Conservation (phyloP, 1,140 invertebrate genomes). For the Sitobion miscanthi region DNA sequence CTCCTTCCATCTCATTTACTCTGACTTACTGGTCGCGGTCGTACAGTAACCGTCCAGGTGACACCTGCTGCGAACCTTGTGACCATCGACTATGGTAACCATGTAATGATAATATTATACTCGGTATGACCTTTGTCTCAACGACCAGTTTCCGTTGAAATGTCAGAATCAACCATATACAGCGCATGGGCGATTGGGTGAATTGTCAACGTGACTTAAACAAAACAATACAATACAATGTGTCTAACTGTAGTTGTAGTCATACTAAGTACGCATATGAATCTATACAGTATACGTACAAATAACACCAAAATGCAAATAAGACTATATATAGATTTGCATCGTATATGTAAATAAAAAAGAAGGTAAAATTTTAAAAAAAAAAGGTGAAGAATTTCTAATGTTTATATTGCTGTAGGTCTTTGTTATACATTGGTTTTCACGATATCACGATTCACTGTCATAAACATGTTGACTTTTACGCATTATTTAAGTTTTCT, state of each 20-base stretch:
- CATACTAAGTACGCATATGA: not conserved
- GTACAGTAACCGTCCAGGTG: slow-evolving; percentile 37
- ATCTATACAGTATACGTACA: too few species aligned
- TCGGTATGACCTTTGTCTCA: slow-evolving; percentile 32
- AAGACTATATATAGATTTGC: not conserved
- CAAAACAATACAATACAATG: not conserved
- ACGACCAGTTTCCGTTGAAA: slow-evolving; percentile 30
- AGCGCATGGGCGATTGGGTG: too few species aligned
- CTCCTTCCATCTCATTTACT: not conserved
- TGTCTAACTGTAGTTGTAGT: not conserved
- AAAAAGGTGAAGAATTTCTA: too few species aligned
- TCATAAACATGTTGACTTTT: too few species aligned
- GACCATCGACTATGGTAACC: slow-evolving; percentile 19
- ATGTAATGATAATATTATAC: not conserved
- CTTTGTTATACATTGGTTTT: too few species aligned
- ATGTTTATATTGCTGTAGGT: too few species aligned
- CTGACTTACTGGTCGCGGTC: slow-evolving; percentile 25
- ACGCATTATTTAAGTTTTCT: too few species aligned
- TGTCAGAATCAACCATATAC: not conserved
- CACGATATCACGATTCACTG: too few species aligned
- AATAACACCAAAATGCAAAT: too few species aligned
- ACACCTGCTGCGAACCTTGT: slow-evolving; percentile 45
- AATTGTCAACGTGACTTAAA: not conserved
- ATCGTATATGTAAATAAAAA: not conserved
- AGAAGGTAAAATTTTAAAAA: too few species aligned